Percentiles rank a stretch among this genome's conserved stretches.
These are phyloP conservation scores for Sapayoa aenigma DNA, from an alignment of 2,113 vertebrate genomes.

Conservation along the genomic window DNA sequence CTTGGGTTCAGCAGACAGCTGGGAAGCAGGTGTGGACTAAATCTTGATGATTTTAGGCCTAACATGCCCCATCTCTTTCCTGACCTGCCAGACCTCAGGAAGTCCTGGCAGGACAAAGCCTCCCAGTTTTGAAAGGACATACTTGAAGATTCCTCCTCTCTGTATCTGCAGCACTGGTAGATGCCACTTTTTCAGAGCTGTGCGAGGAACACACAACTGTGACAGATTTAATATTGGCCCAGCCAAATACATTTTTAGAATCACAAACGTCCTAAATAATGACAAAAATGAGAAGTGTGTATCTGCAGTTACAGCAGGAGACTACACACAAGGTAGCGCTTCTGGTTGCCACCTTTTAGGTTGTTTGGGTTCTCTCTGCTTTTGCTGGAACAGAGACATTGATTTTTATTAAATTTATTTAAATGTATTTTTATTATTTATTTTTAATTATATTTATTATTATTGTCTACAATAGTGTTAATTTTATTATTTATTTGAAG, in stretches of 20 bases:
- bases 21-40: background rate
- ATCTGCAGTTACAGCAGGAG: background rate
- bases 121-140: background rate
- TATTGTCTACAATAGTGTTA: background rate
- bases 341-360: background rate
- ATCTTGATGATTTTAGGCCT: background rate
- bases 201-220: background rate
- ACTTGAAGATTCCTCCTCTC: background rate
- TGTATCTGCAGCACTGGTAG: background rate
- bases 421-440: too few relatives aligned
- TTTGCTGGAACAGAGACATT: background rate
- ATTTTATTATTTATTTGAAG: background rate
- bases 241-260: background rate
- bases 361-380: background rate
- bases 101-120: background rate
- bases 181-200: background rate
- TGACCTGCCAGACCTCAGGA: background rate
- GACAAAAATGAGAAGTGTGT: background rate
- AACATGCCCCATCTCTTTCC: accelerated
- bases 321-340: background rate
- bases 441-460: too few relatives aligned
- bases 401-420: too few relatives aligned
- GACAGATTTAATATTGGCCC: background rate
- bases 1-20: background rate
- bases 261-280: background rate